These are phyloP conservation scores for Suillia variegata DNA, from an alignment of 2,888 invertebrate species.

Conservation along the genomic window DNA sequence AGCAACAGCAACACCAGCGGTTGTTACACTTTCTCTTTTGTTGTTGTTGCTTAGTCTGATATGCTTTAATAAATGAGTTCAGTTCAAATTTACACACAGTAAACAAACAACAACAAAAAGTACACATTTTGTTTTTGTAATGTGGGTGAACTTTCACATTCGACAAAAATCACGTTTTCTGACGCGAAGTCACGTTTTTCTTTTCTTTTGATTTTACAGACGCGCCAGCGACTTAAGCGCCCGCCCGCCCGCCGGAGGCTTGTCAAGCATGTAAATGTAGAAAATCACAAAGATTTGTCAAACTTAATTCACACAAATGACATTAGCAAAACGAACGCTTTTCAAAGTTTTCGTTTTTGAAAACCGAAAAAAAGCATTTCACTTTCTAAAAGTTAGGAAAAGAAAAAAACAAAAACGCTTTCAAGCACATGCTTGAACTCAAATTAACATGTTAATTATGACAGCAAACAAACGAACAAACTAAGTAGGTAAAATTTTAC, in stretches of 20 bases:
- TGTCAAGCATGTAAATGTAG: not conserved
- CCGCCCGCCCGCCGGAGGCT: too few relatives aligned
- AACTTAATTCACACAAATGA: too few relatives aligned
- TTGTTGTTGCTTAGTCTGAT: not conserved
- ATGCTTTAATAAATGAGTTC: slow-evolving; percentile 2
- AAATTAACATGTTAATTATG: too few relatives aligned
- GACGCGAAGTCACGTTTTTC: slow-evolving; percentile 11
- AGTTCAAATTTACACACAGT: not conserved
- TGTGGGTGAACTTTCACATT: slow-evolving; percentile 58
- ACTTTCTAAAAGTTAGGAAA: too few relatives aligned
- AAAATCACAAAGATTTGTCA: not conserved
- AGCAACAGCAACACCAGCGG: slow-evolving; percentile 6
- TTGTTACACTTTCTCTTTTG: slow-evolving; percentile 42
- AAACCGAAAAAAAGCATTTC: too few relatives aligned
- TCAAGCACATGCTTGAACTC: too few relatives aligned
- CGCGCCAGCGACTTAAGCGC: not conserved
- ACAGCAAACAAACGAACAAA: too few relatives aligned
- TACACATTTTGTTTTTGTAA: not conserved
- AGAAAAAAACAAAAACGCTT: too few relatives aligned
- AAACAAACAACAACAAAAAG: too few relatives aligned
- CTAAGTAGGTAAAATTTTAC: too few relatives aligned
- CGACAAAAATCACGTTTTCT: slow-evolving; percentile 36
- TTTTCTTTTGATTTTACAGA: not conserved
- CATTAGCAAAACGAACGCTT: too few relatives aligned
- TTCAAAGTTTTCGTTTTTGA: too few relatives aligned